Base-by-base conservation (phyloP, 2,113 vertebrate genomes). In the Plotosus lineatus region DNA sequence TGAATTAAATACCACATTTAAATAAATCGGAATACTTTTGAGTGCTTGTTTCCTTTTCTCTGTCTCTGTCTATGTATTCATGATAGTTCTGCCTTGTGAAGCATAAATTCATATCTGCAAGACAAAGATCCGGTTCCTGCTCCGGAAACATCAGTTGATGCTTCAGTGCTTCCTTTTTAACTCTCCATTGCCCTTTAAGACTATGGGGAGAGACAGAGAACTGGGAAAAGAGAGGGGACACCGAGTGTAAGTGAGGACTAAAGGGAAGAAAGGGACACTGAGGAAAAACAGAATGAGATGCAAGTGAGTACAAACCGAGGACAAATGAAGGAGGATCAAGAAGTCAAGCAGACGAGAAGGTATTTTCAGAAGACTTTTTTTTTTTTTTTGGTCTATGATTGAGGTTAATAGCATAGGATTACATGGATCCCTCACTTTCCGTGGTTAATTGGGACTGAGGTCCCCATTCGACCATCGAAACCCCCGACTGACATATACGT, bases 51-150 rank as follows among this genome's bases (percentile, higher is more conserved):
- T 53, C 19, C 46, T 42, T 26, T 53, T 26, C 65, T 14, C 69
- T 33, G 46, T 9, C 3, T 61, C 75, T n/a, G n/a, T n/a, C n/a
- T n/a, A n/a, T n/a, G n/a, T n/a, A n/a, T n/a, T n/a, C n/a, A n/a
- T n/a, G n/a, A n/a, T n/a, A n/a, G n/a, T n/a, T n/a, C 74, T 65
- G 76, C 55, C 66, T 55, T 60, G 74, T 69, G 74, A 69, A 82
- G 46, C 53, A 76, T 79, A 61, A 80, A 72, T 82, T 72, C 46
- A 72, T 42, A 85, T 77, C 78, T 82, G 72, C 63, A 63, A 56
- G 48, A 53, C 36, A 63, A 42, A 85, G 63, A 85, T 82, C 71
- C 56, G 26, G 44, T 56, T 53, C 60, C 21, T 1, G 48, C n/a
- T 31, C 31, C 51, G 46, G 10, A 65, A 73, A 66, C 38, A 15